phyloP scores from a whole-genome alignment of 1,140 invertebrate species.

The Drosophila repleta region DNA sequence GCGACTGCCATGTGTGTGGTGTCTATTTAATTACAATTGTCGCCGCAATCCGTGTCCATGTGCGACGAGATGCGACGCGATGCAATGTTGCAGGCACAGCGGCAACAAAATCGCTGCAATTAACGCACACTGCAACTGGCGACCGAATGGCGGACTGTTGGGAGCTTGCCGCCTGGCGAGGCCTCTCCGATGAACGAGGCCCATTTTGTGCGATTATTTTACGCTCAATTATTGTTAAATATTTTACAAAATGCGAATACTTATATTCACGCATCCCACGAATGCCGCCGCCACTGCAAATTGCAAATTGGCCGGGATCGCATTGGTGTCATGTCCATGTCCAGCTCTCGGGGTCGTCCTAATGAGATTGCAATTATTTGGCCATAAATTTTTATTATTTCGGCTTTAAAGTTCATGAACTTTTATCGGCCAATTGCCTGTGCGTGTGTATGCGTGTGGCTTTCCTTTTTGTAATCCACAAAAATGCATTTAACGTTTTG shows the following conservation, averaged over 20 bases:
- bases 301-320: constrained; percentile 55
- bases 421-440: constrained; percentile 42
- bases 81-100: constrained; percentile 15
- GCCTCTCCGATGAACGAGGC: constrained; percentile 49
- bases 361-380: constrained; percentile 84
- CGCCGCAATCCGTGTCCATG: constrained; percentile 78
- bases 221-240: constrained; percentile 84
- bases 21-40: constrained; percentile 83
- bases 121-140: constrained; percentile 53
- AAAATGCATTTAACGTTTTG: constrained; percentile 30
- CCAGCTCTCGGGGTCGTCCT: constrained; percentile 65
- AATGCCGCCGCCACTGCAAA: constrained; percentile 24
- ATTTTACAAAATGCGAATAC: constrained; percentile 78
- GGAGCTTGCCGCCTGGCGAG: constrained; percentile 20
- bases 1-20: constrained; percentile 65
- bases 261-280: constrained; percentile 56
- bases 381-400: constrained; percentile 82
- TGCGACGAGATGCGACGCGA: constrained; percentile 38
- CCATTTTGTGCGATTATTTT: constrained; percentile 74
- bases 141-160: constrained; percentile 20
- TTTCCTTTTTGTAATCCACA: constrained; percentile 43
- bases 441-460: not conserved
- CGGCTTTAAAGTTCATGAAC: constrained; percentile 78
- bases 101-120: constrained; percentile 58
- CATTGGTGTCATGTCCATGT: constrained; percentile 61